Conservation (phyloP, 2,113 vertebrate genomes). For the Chaenogobius annularis region DNA sequence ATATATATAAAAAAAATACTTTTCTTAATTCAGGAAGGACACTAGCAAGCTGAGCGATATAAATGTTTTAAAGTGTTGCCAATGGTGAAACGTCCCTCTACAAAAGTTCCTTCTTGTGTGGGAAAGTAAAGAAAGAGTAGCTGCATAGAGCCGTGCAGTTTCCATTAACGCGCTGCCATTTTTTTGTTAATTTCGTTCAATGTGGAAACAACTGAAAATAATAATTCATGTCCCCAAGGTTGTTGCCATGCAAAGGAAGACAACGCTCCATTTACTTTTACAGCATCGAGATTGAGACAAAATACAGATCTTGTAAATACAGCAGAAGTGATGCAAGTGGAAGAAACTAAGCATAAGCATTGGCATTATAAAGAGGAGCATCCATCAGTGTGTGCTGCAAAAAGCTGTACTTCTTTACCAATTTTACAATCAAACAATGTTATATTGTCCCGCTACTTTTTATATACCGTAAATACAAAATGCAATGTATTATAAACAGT, state of each 20-base stretch:
- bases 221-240: slow-evolving; percentile 40
- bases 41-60: not conserved
- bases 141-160: slow-evolving; percentile 10
- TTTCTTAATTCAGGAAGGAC: not conserved
- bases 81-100: slow-evolving; percentile 24
- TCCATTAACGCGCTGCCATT: slow-evolving; percentile 1
- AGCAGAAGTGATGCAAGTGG: slow-evolving; percentile 39
- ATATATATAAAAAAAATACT: not conserved
- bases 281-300: slow-evolving; percentile 24
- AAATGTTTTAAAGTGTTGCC: slow-evolving; percentile 19
- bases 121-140: slow-evolving; percentile 25
- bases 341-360: slow-evolving; percentile 31
- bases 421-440: not conserved
- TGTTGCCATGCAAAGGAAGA: slow-evolving; percentile 29
- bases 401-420: not conserved
- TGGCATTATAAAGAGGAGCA: slow-evolving; percentile 25
- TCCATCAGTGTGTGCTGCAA: not conserved
- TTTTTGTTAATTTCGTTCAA: slow-evolving; percentile 10
- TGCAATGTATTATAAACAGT: too few species aligned
- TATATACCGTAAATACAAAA: not conserved
- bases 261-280: slow-evolving; percentile 23
- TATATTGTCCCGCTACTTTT: not conserved
- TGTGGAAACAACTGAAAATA: slow-evolving; percentile 18
- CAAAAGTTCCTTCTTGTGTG: slow-evolving; percentile 4
- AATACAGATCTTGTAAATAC: slow-evolving; percentile 36